Evolutionary conservation across 1,140 invertebrate species (phyloP).

Genomic region (silkworm (Bombyx mori)): DNA sequence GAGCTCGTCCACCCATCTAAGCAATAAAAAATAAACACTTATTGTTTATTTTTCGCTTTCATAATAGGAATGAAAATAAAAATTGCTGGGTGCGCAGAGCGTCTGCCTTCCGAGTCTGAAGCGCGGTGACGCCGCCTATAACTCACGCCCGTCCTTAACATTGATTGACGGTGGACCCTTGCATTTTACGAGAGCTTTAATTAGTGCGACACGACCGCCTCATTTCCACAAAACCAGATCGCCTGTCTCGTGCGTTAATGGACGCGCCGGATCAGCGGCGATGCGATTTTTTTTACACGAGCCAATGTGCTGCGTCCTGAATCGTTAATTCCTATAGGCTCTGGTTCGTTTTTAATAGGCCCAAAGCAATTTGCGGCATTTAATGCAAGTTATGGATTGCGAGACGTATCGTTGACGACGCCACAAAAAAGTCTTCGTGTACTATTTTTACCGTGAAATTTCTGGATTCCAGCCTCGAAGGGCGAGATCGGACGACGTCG

Average conservation of each 20-base stretch:
- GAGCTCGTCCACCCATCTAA: too few species aligned
- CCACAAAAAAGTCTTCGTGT: too few species aligned
- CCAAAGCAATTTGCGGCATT: too few species aligned
- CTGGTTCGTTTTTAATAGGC: too few species aligned
- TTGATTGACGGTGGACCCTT: constrained; percentile 49
- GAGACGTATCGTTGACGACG: too few species aligned
- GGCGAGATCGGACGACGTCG: too few species aligned
- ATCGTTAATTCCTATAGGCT: not conserved
- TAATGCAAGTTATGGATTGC: too few species aligned
- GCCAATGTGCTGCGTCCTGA: not conserved
- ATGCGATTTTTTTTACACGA: constrained; percentile 1
- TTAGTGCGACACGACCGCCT: constrained; percentile 45
- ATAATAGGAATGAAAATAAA: not conserved
- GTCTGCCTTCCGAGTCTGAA: not conserved
- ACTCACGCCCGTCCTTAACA: constrained; percentile 36
- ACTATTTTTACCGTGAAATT: too few species aligned
- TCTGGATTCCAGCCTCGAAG: too few species aligned
- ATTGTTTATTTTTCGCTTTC: constrained; percentile 3
- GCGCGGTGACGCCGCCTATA: constrained; percentile 25
- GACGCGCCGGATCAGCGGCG: not conserved
- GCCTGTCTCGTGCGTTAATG: not conserved
- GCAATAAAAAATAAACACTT: not conserved
- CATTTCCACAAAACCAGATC: constrained; percentile 31
- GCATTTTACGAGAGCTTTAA: constrained; percentile 45
- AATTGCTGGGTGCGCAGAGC: not conserved